These are phyloP conservation scores for Tribolium madens DNA, from an alignment of 1,140 invertebrate species.

Conservation along the genomic window DNA sequence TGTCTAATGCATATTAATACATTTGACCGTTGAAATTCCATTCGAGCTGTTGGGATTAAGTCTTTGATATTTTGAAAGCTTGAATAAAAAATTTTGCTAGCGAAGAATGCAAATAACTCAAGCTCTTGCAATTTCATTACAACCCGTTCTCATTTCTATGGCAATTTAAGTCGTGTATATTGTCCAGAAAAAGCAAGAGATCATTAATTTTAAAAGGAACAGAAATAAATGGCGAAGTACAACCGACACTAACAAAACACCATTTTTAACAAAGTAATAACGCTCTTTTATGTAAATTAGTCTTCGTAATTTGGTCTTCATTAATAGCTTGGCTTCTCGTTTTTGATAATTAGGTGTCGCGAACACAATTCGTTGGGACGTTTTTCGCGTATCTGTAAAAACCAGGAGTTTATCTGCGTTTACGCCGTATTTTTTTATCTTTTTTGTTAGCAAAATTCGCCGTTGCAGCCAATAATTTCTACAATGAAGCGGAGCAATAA, in stretches of 20 bases:
- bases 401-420: background rate
- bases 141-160: background rate
- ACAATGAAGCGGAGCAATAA: background rate
- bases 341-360: background rate
- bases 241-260: background rate
- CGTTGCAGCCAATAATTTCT: conserved; percentile 11
- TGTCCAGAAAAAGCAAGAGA: background rate
- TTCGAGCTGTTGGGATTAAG: background rate
- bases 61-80: background rate
- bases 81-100: background rate
- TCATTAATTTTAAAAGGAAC: background rate
- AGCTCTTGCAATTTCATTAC: background rate
- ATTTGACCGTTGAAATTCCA: background rate
- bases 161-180: background rate
- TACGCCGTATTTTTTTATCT: background rate
- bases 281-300: background rate
- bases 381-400: background rate
- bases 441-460: conserved; percentile 7
- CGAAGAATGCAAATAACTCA: background rate
- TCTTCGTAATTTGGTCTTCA: background rate
- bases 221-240: background rate
- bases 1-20: background rate
- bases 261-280: background rate
- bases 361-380: background rate
- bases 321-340: background rate